Evolutionary conservation across 2,797 vertebrate species (phyloP), one percentile per base, ranked within the genome.

Genomic region (Betta splendens): DNA sequence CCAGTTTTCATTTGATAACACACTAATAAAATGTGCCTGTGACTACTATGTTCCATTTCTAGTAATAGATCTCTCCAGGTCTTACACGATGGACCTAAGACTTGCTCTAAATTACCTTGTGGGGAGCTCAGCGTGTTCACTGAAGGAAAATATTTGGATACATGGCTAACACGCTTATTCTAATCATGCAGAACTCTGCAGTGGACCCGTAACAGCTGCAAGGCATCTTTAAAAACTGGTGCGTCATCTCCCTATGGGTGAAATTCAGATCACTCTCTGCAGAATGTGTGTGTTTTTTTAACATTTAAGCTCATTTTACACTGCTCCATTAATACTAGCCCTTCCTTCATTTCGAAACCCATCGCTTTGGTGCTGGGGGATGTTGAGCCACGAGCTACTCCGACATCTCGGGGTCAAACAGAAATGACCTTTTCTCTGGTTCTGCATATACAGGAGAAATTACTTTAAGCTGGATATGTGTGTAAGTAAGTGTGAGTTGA

Each of bases 111-210:
- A 63, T 47, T 39, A 59, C 67, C 75, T 60, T 26, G 49, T 35
- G 33, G 42, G 48, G 57, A 18, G 39, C 36, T 45, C 37, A 31
- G 64, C 49, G 59, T 74, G 74, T 57, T 79, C 58, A 62, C 57
- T 68, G 59, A 69, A 55, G 70, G 75, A 81, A 82, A 68, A 71
- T 75, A 67, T 80, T 72, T 63, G 29, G 49, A 69, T 72, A 69
- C 60, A 83, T 60, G 20, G 57, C 67, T 26, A 59, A 57, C 40
- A 39, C 58, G 67, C 69, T 69, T 79, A 75, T 83, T 72, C 68
- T 42, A 29, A 28, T 28, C 57, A 49, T 37, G 67, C 69, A 59
- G 35, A 69, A 64, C 54, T 79, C 47, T 39, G 62, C 60, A 63
- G 64, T 68, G 37, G 43, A 56, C 22, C 55, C 48, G 29, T 44